Percentiles rank a stretch among this genome's conserved stretches.
phyloP scores from a whole-genome alignment of 2,797 vertebrate genomes.

The Pangasius sanitwongsei region DNA sequence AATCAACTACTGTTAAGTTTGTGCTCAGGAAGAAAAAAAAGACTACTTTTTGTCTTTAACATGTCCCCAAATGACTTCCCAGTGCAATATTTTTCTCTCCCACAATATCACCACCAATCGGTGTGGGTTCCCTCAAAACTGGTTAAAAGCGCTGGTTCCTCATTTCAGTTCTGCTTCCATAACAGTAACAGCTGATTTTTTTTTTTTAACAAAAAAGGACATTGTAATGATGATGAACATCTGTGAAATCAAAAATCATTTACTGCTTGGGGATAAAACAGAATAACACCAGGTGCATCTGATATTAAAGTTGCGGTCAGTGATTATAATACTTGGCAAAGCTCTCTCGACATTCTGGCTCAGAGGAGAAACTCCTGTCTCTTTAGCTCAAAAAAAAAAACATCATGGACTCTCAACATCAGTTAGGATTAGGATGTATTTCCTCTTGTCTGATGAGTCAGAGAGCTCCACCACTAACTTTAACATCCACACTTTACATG shows the following conservation, averaged over 20 bases:
- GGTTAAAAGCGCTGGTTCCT: not conserved
- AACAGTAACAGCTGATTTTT: not conserved
- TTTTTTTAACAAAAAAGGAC: not conserved
- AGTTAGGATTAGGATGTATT: not conserved
- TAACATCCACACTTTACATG: not conserved
- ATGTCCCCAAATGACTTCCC: not conserved
- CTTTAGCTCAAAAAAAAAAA: not conserved
- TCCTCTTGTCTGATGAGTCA: not conserved
- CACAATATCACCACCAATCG: not conserved
- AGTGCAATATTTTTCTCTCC: not conserved
- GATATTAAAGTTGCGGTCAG: not conserved
- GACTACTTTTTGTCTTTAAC: not conserved
- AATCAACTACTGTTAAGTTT: too few relatives aligned
- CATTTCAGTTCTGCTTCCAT: slow-evolving; percentile 10
- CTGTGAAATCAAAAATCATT: not conserved
- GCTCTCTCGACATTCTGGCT: not conserved
- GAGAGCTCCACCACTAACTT: not conserved
- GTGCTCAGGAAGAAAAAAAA: not conserved
- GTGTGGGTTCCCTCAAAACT: not conserved
- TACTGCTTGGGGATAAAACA: not conserved
- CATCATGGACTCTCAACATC: not conserved
- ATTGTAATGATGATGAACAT: slow-evolving; percentile 2
- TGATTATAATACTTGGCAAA: slow-evolving; percentile 3
- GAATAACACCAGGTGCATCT: not conserved
- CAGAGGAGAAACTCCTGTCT: not conserved